Conservation (phyloP, 2,888 invertebrate genomes). For the Synanthedon formicaeformis region DNA sequence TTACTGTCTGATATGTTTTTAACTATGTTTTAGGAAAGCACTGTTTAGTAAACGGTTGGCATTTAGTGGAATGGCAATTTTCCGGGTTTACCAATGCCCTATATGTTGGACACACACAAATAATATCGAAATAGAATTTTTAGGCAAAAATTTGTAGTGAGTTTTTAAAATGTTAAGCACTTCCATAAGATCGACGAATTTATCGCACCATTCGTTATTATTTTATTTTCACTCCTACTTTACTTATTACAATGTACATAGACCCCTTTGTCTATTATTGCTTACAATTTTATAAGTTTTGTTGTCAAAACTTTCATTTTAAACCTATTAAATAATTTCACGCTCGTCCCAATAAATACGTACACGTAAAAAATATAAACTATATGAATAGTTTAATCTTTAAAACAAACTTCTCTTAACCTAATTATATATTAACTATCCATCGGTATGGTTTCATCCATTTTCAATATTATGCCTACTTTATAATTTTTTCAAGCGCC, state of each 20-base stretch:
- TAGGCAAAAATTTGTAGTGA: slow-evolving; percentile 52
- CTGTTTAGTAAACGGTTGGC: slow-evolving; percentile 16
- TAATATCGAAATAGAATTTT: slow-evolving; percentile 50
- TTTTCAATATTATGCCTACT: slow-evolving; percentile 68
- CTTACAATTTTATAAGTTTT: slow-evolving; percentile 68
- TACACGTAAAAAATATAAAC: slow-evolving; percentile 72
- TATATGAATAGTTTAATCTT: slow-evolving; percentile 72
- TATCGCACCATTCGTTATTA: slow-evolving; percentile 65
- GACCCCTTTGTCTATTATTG: slow-evolving; percentile 65
- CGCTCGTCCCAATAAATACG: slow-evolving; percentile 69
- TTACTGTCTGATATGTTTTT: slow-evolving; percentile 1
- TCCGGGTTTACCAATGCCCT: slow-evolving; percentile 40
- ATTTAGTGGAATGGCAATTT: slow-evolving; percentile 46
- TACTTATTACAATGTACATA: slow-evolving; percentile 58
- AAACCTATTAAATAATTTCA: slow-evolving; percentile 68
- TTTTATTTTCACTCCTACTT: slow-evolving; percentile 46
- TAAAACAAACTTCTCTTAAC: slow-evolving; percentile 64
- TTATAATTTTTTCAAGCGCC: slow-evolving; percentile 69
- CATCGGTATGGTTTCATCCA: slow-evolving; percentile 66
- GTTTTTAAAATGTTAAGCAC: slow-evolving; percentile 39
- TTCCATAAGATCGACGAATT: slow-evolving; percentile 57
- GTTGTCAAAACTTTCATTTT: slow-evolving; percentile 51
- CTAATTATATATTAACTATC: slow-evolving; percentile 71
- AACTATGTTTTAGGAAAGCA: slow-evolving; percentile 18
- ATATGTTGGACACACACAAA: slow-evolving; percentile 26